Evolutionary conservation across 2,113 vertebrate species (phyloP).

Genomic region (Lagenorhynchus albirostris): DNA sequence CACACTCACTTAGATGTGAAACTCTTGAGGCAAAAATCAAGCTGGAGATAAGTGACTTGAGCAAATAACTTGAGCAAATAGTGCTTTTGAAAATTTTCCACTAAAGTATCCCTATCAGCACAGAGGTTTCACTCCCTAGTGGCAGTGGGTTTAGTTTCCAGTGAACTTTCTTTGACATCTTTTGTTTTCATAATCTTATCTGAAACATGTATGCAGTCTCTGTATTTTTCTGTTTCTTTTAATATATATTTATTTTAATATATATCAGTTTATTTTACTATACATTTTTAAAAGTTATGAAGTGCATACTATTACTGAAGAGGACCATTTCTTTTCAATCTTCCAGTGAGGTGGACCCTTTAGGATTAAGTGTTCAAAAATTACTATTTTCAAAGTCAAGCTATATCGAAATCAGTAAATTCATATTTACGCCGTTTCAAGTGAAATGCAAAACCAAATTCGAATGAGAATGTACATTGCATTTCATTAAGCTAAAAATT

Average conservation of each 20-base stretch:
- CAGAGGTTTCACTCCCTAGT: not conserved
- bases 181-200: slow-evolving; percentile 2
- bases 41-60: not conserved
- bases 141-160: not conserved
- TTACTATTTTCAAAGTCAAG: slow-evolving; percentile 3
- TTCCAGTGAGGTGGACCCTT: not conserved
- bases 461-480: not conserved
- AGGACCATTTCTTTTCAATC: not conserved
- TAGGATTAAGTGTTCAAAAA: slow-evolving; percentile 8
- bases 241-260: not conserved
- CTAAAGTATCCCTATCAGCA: not conserved
- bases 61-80: not conserved
- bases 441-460: not conserved
- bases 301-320: not conserved
- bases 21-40: slow-evolving; percentile 11
- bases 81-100: not conserved
- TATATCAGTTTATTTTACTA: not conserved
- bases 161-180: not conserved
- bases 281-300: not conserved
- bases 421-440: slow-evolving; percentile 4
- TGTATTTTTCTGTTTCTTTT: not conserved
- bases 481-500: slow-evolving; percentile 11
- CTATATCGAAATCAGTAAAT: not conserved
- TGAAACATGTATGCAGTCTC: slow-evolving; percentile 17
- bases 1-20: not conserved